phyloP scores from a whole-genome alignment of 2,888 invertebrate genomes.

The Pelosia muscerda region DNA sequence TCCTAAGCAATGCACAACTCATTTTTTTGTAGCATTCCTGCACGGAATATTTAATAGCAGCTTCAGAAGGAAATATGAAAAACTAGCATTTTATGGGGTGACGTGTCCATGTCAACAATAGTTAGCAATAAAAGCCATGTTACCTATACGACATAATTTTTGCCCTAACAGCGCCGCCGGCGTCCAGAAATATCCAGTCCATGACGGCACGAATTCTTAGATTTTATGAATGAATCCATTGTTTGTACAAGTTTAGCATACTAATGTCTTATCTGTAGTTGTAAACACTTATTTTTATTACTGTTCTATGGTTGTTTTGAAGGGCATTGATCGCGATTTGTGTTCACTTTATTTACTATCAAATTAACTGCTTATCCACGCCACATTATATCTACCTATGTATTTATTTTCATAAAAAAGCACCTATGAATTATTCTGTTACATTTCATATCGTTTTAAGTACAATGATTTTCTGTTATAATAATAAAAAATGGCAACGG shows the following conservation, averaged over 20 bases:
- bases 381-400: no score
- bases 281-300: slow-evolving; percentile 37
- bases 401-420: not conserved
- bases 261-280: slow-evolving; percentile 41
- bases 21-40: no score
- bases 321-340: slow-evolving; percentile 3
- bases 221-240: slow-evolving; percentile 74
- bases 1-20: no score
- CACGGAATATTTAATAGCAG: not conserved
- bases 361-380: no score
- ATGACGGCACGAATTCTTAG: slow-evolving; percentile 53
- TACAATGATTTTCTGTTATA: not conserved
- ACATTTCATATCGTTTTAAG: not conserved
- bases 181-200: slow-evolving; percentile 38
- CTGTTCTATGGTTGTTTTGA: slow-evolving; percentile 13
- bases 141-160: not conserved
- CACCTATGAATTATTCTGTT: not conserved
- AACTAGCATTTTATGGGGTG: not conserved
- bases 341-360: no score
- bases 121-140: not conserved
- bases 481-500: not conserved
- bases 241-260: slow-evolving; percentile 55
- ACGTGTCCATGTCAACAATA: not conserved
- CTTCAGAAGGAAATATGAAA: not conserved
- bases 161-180: slow-evolving; percentile 40